Conservation (phyloP, 2,888 invertebrate species). For the Busseola fusca region DNA sequence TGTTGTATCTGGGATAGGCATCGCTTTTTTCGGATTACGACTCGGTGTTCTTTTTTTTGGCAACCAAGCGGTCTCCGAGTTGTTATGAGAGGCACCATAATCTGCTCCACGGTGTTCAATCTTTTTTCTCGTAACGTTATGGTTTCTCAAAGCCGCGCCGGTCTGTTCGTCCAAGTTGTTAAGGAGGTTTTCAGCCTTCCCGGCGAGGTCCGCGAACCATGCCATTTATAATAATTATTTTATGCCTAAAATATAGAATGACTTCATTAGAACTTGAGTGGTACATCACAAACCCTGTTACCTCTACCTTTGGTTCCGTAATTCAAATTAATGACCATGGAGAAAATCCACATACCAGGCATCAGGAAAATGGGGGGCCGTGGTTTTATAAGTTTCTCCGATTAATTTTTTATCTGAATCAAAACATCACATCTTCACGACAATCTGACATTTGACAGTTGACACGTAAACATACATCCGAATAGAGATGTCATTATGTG, state of each 20-base stretch:
- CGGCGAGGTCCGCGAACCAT: constrained; percentile 93
- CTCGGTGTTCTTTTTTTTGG: constrained; percentile 67
- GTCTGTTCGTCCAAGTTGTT: constrained; percentile 93
- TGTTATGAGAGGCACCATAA: constrained; percentile 43
- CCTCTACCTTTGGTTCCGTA: neutral
- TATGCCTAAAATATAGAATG: constrained; percentile 57
- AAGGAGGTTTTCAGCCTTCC: constrained; percentile 92
- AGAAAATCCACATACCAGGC: constrained; percentile 45
- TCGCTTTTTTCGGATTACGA: constrained; percentile 67
- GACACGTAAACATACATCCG: constrained; percentile 62
- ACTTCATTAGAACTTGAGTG: neutral
- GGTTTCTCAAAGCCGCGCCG: constrained; percentile 89
- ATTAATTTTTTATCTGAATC: constrained; percentile 44
- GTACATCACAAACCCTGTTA: neutral
- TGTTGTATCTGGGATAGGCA: constrained; percentile 65
- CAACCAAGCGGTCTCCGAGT: constrained; percentile 64
- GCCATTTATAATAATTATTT: constrained; percentile 87
- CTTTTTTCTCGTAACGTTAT: constrained; percentile 73
- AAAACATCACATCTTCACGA: constrained; percentile 53
- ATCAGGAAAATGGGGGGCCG: constrained; percentile 48
- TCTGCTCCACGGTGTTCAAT: constrained; percentile 63
- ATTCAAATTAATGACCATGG: neutral
- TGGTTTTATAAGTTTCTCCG: constrained; percentile 19
- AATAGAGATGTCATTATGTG: neutral
- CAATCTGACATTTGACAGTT: constrained; percentile 52